Base-by-base conservation (phyloP, 2,113 vertebrate genomes). In the Megaleporinus macrocephalus region DNA sequence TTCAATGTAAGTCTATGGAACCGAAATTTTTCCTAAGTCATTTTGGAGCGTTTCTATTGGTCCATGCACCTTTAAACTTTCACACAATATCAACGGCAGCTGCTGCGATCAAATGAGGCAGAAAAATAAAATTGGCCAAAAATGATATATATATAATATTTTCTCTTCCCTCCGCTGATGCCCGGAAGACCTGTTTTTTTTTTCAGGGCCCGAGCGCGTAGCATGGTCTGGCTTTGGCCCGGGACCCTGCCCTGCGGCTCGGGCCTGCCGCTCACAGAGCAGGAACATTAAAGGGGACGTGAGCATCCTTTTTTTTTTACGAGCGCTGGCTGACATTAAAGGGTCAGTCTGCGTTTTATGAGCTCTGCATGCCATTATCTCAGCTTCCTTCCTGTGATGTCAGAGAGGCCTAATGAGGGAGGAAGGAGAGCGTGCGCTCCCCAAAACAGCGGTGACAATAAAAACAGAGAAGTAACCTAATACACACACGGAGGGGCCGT, bases 361-460 rank as follows among this genome's bases (percentile, higher is more conserved):
- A 47, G 44, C 16, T 27, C 61, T 90, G 88, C 87, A 84, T 85
- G 87, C 86, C 85, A 84, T 89, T 86, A 89, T 76, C 36, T 77
- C 75, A 63, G 83, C 89, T 92, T 94, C 90, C 91, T 90, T 88
- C 77, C 80, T 73, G 83, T 92, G 90, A 89, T 89, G 86, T 90
- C 90, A 86, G 72, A 79, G 81, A 20, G 29, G 30, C 84, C 80
- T 90, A 93, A 91, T 90, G 88, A 91, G 80, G 82, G 83, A 83
- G 83, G 82, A 90, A 89, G 79, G 80, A 77, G 78, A 85, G 87
- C 49, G 49, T 84, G 80, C 74, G 80, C 70, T 82, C 86, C 83
- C 30, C 61, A 81, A 86, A 92, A 92, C 91, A 92, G 86, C 85
- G 74, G 65, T 3, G 68, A 79, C 84, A 81, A 79, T 85, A 73